Base-by-base conservation (phyloP, 2,797 vertebrate genomes). In the Cynopterus sphinx region DNA sequence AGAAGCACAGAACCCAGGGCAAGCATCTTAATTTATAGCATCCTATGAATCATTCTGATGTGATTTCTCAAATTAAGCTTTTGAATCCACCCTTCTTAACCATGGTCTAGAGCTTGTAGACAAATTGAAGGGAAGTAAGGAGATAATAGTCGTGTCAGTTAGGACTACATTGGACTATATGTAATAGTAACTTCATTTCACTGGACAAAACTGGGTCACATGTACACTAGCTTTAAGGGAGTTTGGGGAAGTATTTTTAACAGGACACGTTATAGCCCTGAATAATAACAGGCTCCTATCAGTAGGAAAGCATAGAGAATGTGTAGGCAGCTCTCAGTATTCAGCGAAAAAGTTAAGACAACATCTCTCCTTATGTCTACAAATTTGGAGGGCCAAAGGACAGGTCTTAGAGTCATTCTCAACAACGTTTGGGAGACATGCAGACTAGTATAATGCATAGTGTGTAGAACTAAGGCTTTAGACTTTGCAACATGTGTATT, bases 151-250 rank as follows among this genome's bases (percentile, higher is more conserved):
- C 78, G 17, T 71, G 91, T 93, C 31, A 49, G 16, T 90, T 84
- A 78, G 57, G 74, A 59, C 49, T 70, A 83, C 24, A 59, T 17
- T 89, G 57, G n/a, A 59, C 26, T 83, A 22, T 26, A 67, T 33
- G n/a, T 26, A 78, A 68, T 36, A 83, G 68, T 36, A 61, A 83
- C 22, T 73, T 95, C 46, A 73, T 96, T 93, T 92, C 31, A 67
- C 4, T 83, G 74, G 67, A 82, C 51, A 95, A 75, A 97, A 73
- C 33, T 78, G 51, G 87, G 61, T 91, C 46, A 82, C 51, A 31
- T 68, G 41, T 75, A 85, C 43, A 81, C 21, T 86, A 91, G 61
- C 33, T 87, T 6, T 92, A 67, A 87, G 46, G 36, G 71, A 81
- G 21, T 61, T 65, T 33, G 68, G 6, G 53, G 36, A 89, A 21